These are phyloP conservation scores for Candidula unifasciata DNA, from an alignment of 2,888 invertebrate genomes.

Conservation along the genomic window DNA sequence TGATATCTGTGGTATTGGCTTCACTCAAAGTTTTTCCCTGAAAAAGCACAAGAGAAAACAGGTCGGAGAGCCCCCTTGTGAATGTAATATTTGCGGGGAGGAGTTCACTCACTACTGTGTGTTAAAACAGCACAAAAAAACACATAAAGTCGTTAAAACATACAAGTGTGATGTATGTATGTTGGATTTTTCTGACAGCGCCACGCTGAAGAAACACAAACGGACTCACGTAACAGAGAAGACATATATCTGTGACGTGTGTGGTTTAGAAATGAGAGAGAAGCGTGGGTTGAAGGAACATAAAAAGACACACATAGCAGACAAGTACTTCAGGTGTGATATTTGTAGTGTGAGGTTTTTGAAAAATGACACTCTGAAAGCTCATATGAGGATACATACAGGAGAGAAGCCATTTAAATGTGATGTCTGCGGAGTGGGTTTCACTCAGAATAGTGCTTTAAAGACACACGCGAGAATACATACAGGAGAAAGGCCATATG, in stretches of 20 bases:
- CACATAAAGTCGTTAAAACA: not conserved
- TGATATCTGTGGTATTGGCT: constrained; percentile 17
- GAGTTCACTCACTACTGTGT: not conserved
- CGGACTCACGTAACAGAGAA: not conserved
- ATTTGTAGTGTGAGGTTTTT: not conserved
- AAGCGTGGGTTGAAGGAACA: not conserved
- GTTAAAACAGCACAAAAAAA: not conserved
- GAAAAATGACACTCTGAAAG: not conserved
- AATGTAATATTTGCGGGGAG: constrained; percentile 7
- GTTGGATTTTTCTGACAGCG: not conserved
- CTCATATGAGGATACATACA: constrained; percentile 15
- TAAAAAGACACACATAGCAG: not conserved
- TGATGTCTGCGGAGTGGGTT: not conserved
- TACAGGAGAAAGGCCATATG: constrained; percentile 10
- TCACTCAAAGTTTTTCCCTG: not conserved
- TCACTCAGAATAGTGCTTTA: constrained; percentile 6
- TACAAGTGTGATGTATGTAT: constrained; percentile 6
- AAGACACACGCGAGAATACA: not conserved
- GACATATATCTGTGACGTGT: not conserved
- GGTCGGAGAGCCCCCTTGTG: not conserved
- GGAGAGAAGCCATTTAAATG: constrained; percentile 17
- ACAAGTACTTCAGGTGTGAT: not conserved
- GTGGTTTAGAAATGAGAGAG: not conserved
- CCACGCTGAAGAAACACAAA: not conserved
- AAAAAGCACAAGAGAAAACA: constrained; percentile 10